Evolutionary conservation across 2,888 invertebrate species (phyloP).

Genomic region (Euzetes globulus): DNA sequence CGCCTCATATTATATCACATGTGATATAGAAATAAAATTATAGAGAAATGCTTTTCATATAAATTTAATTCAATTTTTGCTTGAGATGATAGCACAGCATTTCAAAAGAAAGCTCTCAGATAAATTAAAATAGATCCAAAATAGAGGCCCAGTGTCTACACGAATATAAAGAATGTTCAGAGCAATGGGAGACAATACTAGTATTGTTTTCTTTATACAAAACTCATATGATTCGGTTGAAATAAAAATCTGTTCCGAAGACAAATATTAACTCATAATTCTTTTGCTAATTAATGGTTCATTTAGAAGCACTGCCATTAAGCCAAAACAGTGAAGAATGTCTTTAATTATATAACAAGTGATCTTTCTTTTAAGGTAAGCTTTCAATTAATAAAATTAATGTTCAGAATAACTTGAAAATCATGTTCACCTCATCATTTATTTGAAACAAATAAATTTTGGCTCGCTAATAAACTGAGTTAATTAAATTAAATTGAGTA

Average conservation of each 20-base stretch:
- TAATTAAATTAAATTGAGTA: not conserved
- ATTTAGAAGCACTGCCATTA: not conserved
- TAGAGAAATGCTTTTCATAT: not conserved
- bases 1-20: not conserved
- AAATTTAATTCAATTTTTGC: constrained; percentile 3
- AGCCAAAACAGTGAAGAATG: not conserved
- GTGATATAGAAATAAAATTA: not conserved
- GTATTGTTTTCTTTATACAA: not conserved
- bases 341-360: not conserved
- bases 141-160: too few relatives aligned
- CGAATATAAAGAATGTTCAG: too few relatives aligned
- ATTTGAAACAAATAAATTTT: not conserved
- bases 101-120: not conserved
- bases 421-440: not conserved
- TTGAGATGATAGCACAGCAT: not conserved
- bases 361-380: not conserved
- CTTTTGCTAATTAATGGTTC: not conserved
- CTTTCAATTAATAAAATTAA: not conserved
- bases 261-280: not conserved
- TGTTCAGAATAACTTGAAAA: not conserved
- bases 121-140: not conserved
- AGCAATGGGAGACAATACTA: not conserved
- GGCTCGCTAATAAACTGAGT: not conserved
- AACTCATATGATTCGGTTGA: not conserved
- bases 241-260: not conserved